Percentiles rank a stretch among this genome's conserved stretches.
These are phyloP conservation scores for Trematomus bernacchii DNA, from an alignment of 2,797 vertebrate genomes.

Conservation along the genomic window DNA sequence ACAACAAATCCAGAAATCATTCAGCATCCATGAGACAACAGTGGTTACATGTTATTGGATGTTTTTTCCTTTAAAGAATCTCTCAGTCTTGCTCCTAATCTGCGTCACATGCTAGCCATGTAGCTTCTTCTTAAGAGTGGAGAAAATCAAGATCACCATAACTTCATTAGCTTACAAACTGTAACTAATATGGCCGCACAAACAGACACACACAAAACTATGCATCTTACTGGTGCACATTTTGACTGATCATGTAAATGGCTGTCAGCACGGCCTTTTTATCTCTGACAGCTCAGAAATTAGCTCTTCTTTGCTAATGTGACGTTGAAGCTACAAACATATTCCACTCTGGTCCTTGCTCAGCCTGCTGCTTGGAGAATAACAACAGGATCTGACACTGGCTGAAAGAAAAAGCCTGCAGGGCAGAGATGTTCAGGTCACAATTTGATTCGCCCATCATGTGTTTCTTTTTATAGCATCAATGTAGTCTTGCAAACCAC, in stretches of 20 bases:
- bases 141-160: constrained; percentile 25
- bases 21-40: neutral
- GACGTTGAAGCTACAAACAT: constrained; percentile 18
- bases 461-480: constrained; percentile 33
- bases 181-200: neutral
- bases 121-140: constrained; percentile 16
- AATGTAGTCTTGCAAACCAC: constrained; percentile 36
- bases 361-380: constrained; percentile 12
- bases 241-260: neutral
- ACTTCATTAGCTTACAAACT: constrained; percentile 26
- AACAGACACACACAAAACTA: constrained; percentile 2
- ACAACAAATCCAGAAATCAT: too few species aligned
- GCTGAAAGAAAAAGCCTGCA: constrained; percentile 38
- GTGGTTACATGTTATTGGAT: neutral
- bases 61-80: constrained; percentile 5
- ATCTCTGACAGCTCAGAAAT: constrained; percentile 10
- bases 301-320: constrained; percentile 24
- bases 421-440: constrained; percentile 40
- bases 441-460: constrained; percentile 53
- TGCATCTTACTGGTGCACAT: neutral
- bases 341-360: neutral
- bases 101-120: constrained; percentile 39
- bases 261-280: neutral
- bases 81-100: neutral
- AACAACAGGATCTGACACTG: constrained; percentile 23